These are phyloP conservation scores for Hydrozoanthus tunicans DNA, from an alignment of 64 coral and sea anemone genomes.

Conservation along the genomic window DNA sequence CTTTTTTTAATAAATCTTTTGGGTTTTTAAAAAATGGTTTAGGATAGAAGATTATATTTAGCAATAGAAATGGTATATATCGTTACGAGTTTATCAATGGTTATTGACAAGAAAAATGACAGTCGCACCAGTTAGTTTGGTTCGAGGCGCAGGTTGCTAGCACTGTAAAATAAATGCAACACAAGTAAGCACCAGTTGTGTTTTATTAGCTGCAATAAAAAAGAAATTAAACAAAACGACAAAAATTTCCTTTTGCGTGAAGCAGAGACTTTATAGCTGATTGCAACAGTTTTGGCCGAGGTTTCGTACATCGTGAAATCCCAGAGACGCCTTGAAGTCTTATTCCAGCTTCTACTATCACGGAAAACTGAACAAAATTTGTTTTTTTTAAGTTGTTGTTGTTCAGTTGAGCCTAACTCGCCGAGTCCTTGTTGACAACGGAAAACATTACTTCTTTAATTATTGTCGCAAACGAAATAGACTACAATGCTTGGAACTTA, in stretches of 20 bases:
- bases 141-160: not conserved
- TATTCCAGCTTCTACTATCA: no score
- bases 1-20: not conserved
- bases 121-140: not conserved
- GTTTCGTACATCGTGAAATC: not conserved
- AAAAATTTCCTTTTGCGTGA: not conserved
- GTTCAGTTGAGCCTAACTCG: not conserved
- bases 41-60: no score
- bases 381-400: not conserved
- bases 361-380: no score
- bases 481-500: not conserved
- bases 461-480: not conserved
- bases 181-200: conserved; percentile 28
- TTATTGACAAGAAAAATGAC: not conserved
- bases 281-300: not conserved
- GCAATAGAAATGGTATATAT: no score
- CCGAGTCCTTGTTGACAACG: not conserved
- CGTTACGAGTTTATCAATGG: not conserved
- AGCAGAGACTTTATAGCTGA: not conserved
- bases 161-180: conserved; percentile 1
- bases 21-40: no score
- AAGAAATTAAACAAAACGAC: not conserved
- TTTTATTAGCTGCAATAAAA: not conserved
- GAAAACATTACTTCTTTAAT: not conserved
- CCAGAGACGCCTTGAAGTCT: no score